Conservation (phyloP, 2,888 invertebrate species). For the Drosophila stalkeri region DNA sequence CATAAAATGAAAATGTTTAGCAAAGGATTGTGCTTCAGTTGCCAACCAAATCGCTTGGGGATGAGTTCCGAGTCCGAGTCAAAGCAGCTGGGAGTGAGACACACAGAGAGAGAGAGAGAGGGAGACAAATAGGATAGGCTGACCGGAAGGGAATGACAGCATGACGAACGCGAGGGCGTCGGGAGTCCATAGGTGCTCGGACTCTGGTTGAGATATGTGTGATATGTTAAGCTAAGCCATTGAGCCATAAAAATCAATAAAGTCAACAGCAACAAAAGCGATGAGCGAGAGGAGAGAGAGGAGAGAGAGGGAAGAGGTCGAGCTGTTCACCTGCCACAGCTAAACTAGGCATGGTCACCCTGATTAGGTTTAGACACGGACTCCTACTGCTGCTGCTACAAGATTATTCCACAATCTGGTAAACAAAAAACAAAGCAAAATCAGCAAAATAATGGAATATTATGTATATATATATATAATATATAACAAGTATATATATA, state of each 20-base stretch:
- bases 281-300: neutral
- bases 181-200: neutral
- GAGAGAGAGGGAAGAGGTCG: neutral
- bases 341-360: constrained; percentile 30
- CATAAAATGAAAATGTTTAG: constrained; percentile 74
- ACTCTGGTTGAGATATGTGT: constrained; percentile 3
- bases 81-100: neutral
- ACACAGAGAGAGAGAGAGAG: neutral
- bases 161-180: neutral
- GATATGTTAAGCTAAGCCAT: constrained; percentile 44
- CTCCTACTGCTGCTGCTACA: neutral
- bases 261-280: constrained; percentile 50
- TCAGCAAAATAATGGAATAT: constrained; percentile 13
- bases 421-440: constrained; percentile 28
- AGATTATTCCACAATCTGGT: constrained; percentile 12
- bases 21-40: constrained; percentile 53
- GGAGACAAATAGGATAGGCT: neutral
- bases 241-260: constrained; percentile 79
- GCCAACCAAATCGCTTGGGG: constrained; percentile 11
- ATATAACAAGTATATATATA: neutral
- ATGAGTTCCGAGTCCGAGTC: constrained; percentile 19
- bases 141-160: neutral
- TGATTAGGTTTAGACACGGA: constrained; percentile 1
- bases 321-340: constrained; percentile 2
- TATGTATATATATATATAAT: neutral